These are phyloP conservation scores for Epinotia bilunana DNA, from an alignment of 2,888 invertebrate species.

Conservation along the genomic window DNA sequence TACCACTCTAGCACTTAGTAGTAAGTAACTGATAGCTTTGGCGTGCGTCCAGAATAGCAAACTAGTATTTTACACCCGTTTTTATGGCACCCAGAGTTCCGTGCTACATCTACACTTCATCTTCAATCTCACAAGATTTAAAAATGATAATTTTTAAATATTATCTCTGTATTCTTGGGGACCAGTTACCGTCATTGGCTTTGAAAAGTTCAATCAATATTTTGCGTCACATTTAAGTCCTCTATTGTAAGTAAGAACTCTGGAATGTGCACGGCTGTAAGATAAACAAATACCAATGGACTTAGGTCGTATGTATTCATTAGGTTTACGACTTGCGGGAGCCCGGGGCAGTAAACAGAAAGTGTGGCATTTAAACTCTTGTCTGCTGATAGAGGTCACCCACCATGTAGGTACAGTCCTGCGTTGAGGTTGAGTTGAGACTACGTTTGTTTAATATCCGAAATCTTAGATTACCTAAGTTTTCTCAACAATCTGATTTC, in stretches of 20 bases:
- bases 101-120: too few relatives aligned
- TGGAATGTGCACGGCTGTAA: not conserved
- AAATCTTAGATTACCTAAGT: too few relatives aligned
- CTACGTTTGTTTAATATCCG: too few relatives aligned
- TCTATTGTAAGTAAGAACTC: not conserved
- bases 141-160: too few relatives aligned
- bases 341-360: slow-evolving; percentile 15
- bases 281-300: slow-evolving; percentile 4
- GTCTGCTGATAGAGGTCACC: slow-evolving; percentile 17
- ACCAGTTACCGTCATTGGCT: not conserved
- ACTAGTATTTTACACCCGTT: slow-evolving; percentile 7
- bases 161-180: too few relatives aligned
- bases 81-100: not conserved
- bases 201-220: not conserved
- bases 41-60: slow-evolving; percentile 19
- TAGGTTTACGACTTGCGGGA: slow-evolving; percentile 31
- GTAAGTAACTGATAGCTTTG: slow-evolving; percentile 37
- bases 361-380: slow-evolving; percentile 22
- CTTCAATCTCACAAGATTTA: too few relatives aligned
- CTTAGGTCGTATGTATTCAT: slow-evolving; percentile 31
- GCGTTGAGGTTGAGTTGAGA: too few relatives aligned
- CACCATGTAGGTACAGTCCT: too few relatives aligned
- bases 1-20: slow-evolving; percentile 13
- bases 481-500: too few relatives aligned
- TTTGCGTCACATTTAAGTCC: not conserved